Conservation (phyloP, 92 coral and sea anemone genomes). For the Bergia sp. region DNA sequence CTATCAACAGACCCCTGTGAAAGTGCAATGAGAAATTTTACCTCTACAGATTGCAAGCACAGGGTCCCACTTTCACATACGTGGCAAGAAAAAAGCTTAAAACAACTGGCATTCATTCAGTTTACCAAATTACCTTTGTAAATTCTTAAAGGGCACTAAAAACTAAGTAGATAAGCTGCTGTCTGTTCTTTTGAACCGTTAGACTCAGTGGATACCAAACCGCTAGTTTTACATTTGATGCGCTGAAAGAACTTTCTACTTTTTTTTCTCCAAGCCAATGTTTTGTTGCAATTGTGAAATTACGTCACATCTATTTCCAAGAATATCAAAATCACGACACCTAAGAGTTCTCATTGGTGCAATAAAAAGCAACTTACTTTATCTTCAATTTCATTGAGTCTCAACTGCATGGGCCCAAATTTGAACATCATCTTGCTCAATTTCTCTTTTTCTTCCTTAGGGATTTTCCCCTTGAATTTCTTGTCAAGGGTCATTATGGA, state of each 20-base stretch:
- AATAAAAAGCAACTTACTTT: background rate
- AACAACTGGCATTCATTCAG: no score
- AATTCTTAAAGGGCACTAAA: no score
- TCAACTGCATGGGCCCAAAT: slow-evolving; percentile 44
- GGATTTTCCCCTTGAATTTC: slow-evolving; percentile 35
- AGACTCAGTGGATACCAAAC: no score
- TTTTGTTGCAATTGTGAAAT: no score
- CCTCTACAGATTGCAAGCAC: no score
- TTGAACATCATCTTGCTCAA: slow-evolving; percentile 20
- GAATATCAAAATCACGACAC: background rate
- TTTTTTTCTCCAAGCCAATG: background rate
- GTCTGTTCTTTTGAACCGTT: background rate
- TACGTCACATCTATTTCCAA: background rate
- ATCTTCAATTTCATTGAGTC: slow-evolving; percentile 22
- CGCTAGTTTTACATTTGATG: no score
- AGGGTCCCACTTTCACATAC: no score
- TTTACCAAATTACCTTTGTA: no score
- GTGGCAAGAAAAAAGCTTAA: no score
- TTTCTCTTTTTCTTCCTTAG: slow-evolving; percentile 52
- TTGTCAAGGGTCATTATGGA: slow-evolving; percentile 73
- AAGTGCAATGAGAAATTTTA: no score
- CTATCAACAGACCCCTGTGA: no score
- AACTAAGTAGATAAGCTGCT: background rate
- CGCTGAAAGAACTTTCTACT: no score
- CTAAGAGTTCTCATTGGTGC: background rate